A percentile compares a stretch with the other conserved stretches of the same genome.
Evolutionary conservation across 2,888 invertebrate genomes (phyloP).

Genomic region (Macropis europaea): DNA sequence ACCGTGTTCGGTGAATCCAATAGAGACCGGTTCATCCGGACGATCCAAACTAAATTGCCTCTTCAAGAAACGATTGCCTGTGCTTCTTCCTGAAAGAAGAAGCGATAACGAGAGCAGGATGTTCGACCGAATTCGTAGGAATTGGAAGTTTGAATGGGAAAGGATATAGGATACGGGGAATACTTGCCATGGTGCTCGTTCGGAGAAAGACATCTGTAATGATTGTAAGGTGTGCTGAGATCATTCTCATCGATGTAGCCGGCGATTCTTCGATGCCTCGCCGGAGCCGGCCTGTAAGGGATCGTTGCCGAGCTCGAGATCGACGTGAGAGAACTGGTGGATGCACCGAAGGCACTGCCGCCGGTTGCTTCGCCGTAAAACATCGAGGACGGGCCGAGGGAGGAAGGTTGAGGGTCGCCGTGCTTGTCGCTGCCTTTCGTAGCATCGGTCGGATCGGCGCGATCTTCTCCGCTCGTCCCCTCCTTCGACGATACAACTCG

Average conservation of each 20-base stretch:
- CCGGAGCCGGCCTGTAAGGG: slow-evolving; percentile 66
- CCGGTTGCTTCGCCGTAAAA: slow-evolving; percentile 81
- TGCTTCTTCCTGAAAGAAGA: slow-evolving; percentile 32
- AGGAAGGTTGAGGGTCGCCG: slow-evolving; percentile 79
- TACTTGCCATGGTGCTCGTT: slow-evolving; percentile 81
- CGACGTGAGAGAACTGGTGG: slow-evolving; percentile 80
- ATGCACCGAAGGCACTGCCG: slow-evolving; percentile 81
- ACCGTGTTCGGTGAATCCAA: slow-evolving; percentile 23
- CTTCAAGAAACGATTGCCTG: slow-evolving; percentile 81
- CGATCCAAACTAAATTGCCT: slow-evolving; percentile 87
- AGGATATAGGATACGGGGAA: background rate
- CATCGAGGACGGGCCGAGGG: slow-evolving; percentile 60
- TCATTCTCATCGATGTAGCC: slow-evolving; percentile 82
- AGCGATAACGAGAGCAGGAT: background rate
- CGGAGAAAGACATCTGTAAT: slow-evolving; percentile 87
- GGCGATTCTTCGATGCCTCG: slow-evolving; percentile 73
- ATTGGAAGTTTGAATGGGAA: background rate
- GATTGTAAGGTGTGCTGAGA: slow-evolving; percentile 87
- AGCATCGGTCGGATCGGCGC: background rate
- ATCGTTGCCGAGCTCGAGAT: slow-evolving; percentile 63
- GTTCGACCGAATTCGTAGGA: background rate
- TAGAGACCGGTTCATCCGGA: slow-evolving; percentile 81
- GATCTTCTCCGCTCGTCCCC: background rate
- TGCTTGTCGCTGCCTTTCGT: slow-evolving; percentile 81
- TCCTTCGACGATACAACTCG: slow-evolving; percentile 17